Base-by-base conservation (phyloP, 2,888 invertebrate genomes). In the Thysanoteuthis rhombus region DNA sequence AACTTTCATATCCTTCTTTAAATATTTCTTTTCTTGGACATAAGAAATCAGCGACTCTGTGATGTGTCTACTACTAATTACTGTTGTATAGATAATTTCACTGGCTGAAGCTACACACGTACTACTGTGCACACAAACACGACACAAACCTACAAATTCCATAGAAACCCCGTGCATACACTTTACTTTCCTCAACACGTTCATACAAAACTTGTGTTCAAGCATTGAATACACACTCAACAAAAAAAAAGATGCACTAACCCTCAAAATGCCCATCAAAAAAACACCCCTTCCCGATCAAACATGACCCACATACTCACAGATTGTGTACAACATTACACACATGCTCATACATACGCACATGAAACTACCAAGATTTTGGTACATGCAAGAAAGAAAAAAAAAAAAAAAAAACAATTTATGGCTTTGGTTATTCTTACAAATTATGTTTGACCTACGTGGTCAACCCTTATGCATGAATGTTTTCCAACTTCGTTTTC, bases 381-480 rank as follows among this genome's bases (percentile, higher is more conserved):
- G 92, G 42, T 92, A 92, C 92, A 92, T 92, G 92, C 92, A 92
- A 92, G 36, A 92, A 40, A 92, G 36, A 92, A 92, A 92, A 42
- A 32, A 92, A 40, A 92, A n/a, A n/a, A n/a, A n/a, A n/a, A n/a
- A n/a, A 91, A 38, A n/a, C n/a, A 90, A 36, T 28, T 45, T 92
- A 92, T 45, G 42, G 22, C 19, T 92, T 92, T 92, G 92, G 92
- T 92, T 92, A 92, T 92, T 92, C 28, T 45, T 45, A 42, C 91
- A 92, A 92, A 40, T 92, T 92, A 16, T n/a, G 92, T 92, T 92
- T 92, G 92, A 92, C 40, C 92, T 42, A 5, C 36, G n/a, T 10
- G 92, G 40, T 40, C 92, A 92, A 92, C 8, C 42, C 92, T n/a
- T 92, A 92, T 92, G 92, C 92, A 92, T 45, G 40, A 92, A 92